phyloP scores from a whole-genome alignment of 2,113 vertebrate genomes.

The Gasterosteus nipponicus region DNA sequence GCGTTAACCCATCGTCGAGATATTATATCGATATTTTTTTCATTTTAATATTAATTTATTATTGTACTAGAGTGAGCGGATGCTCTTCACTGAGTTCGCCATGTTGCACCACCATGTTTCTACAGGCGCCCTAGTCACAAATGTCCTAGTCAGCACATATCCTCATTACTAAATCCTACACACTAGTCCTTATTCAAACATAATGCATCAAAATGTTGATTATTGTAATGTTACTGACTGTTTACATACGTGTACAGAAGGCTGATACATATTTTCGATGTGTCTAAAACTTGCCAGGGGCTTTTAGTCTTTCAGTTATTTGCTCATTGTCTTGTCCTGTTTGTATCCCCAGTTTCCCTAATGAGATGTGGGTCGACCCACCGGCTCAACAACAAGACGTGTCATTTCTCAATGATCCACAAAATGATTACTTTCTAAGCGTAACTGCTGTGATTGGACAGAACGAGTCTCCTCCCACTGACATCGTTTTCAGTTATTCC shows the following conservation, averaged over 20 bases:
- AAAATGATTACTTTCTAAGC: accelerated
- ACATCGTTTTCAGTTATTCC: constrained; percentile 57
- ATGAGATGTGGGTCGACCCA: accelerated
- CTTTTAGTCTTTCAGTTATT: neutral
- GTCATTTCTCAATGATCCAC: neutral
- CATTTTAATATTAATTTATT: no score
- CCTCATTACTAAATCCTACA: neutral
- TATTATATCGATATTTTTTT: no score
- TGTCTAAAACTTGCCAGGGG: neutral
- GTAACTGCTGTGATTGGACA: constrained; percentile 46
- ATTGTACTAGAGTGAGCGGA: no score
- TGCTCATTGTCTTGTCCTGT: neutral
- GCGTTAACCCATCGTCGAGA: no score
- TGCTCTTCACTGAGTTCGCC: no score
- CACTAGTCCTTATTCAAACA: neutral
- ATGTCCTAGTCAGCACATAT: no score
- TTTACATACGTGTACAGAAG: neutral
- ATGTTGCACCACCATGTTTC: no score
- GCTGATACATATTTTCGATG: neutral
- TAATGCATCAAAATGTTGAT: neutral
- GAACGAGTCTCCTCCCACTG: neutral
- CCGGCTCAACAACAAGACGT: constrained; percentile 22
- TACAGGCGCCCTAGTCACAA: no score
- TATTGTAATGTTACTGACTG: neutral
- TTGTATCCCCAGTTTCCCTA: accelerated